These are phyloP conservation scores for Corythucha ciliata DNA, from an alignment of 2,888 invertebrate species.

Conservation along the genomic window DNA sequence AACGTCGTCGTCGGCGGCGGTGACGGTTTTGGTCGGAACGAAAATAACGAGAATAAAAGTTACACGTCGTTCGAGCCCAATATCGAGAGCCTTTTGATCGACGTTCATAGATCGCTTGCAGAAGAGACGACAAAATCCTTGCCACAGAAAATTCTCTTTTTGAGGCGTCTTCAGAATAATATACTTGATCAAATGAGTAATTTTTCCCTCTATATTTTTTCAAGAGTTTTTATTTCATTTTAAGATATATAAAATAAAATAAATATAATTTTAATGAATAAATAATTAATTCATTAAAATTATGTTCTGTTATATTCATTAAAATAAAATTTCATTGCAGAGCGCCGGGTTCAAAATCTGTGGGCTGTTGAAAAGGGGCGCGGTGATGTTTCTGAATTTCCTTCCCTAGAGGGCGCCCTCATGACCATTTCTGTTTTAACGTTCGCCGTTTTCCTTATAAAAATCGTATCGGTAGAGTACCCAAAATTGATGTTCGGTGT, in stretches of 20 bases:
- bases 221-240: not conserved
- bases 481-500: too few species aligned
- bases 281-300: not conserved
- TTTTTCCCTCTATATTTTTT: not conserved
- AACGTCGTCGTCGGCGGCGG: too few species aligned
- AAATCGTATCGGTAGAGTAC: constrained; percentile 73
- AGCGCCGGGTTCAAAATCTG: constrained; percentile 17
- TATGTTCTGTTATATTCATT: not conserved
- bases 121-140: constrained; percentile 19
- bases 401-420: constrained; percentile 68
- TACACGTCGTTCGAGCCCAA: constrained; percentile 19
- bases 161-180: constrained; percentile 50
- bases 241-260: not conserved
- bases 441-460: constrained; percentile 74
- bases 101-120: constrained; percentile 24
- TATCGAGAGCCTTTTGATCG: constrained; percentile 22
- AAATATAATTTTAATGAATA: not conserved
- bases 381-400: constrained; percentile 51
- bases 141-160: constrained; percentile 47
- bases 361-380: constrained; percentile 27
- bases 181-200: constrained; percentile 44
- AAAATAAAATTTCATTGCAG: constrained; percentile 10
- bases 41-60: too few species aligned
- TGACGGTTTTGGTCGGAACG: too few species aligned
- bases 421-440: constrained; percentile 77